Conservation (phyloP, 2,888 invertebrate species). For the Anoncus sp. region DNA sequence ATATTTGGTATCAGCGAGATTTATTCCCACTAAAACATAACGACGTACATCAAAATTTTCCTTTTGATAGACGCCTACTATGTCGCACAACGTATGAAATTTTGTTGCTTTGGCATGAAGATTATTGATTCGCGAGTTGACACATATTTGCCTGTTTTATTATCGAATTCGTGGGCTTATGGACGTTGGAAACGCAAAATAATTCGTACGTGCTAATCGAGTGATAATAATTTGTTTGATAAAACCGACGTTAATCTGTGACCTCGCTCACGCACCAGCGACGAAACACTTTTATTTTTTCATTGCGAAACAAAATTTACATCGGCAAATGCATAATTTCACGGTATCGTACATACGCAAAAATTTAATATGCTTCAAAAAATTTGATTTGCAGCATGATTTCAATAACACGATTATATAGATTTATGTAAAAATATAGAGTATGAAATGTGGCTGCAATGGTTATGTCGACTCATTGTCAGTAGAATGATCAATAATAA, state of each 20-base stretch:
- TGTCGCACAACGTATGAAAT: not conserved
- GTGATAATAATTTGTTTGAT: constrained; percentile 40
- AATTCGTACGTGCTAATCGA: constrained; percentile 36
- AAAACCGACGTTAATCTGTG: constrained; percentile 16
- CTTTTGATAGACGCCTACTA: not conserved
- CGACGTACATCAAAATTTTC: too few species aligned
- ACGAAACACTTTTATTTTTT: constrained; percentile 4
- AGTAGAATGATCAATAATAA: not conserved
- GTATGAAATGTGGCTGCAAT: not conserved
- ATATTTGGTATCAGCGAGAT: too few species aligned
- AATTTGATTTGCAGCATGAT: not conserved
- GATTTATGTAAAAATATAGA: not conserved
- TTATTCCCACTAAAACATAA: too few species aligned
- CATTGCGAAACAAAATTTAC: constrained; percentile 1
- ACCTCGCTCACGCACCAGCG: not conserved
- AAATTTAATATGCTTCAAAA: not conserved
- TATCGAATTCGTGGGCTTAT: constrained; percentile 23
- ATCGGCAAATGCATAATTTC: not conserved
- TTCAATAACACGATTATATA: not conserved
- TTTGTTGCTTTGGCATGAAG: not conserved
- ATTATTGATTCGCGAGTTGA: constrained; percentile 16
- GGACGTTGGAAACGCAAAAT: constrained; percentile 13
- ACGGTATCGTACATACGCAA: not conserved
- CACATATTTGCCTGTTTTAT: constrained; percentile 42
- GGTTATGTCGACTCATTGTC: not conserved